Conservation (phyloP, 2,797 vertebrate species). For the Melanogrammus aeglefinus region DNA sequence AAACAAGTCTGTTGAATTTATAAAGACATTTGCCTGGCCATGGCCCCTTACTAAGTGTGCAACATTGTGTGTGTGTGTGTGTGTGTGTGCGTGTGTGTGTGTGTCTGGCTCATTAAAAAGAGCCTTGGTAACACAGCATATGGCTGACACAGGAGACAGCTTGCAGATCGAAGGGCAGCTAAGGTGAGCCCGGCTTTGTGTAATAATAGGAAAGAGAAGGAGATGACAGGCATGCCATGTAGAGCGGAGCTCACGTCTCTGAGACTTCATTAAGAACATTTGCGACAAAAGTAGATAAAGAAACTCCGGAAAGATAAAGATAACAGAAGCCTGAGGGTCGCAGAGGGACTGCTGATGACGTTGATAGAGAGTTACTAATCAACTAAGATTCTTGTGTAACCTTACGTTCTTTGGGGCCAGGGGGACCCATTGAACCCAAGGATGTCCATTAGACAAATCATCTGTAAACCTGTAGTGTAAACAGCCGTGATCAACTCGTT, state of each 20-base stretch:
- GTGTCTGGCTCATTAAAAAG: not conserved
- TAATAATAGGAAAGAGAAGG: too few species aligned
- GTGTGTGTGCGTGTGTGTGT: too few species aligned
- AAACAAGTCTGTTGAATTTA: too few species aligned
- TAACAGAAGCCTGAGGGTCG: too few species aligned
- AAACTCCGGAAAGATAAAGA: not conserved
- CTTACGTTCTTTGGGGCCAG: not conserved
- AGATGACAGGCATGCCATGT: not conserved
- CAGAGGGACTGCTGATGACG: not conserved
- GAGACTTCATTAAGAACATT: too few species aligned
- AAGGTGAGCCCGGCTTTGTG: not conserved
- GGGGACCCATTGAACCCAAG: not conserved
- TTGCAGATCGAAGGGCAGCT: not conserved
- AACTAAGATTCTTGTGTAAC: not conserved
- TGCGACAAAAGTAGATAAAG: not conserved
- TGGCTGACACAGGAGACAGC: not conserved
- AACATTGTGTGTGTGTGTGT: too few species aligned
- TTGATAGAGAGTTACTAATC: not conserved
- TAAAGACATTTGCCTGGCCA: not conserved
- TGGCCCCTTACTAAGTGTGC: not conserved
- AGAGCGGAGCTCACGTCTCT: not conserved
- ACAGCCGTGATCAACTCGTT: not conserved
- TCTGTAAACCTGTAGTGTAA: not conserved
- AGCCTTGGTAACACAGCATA: not conserved
- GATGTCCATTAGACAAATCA: not conserved